phyloP scores from a whole-genome alignment of 2,888 invertebrate genomes.

The Heliconius hortense region DNA sequence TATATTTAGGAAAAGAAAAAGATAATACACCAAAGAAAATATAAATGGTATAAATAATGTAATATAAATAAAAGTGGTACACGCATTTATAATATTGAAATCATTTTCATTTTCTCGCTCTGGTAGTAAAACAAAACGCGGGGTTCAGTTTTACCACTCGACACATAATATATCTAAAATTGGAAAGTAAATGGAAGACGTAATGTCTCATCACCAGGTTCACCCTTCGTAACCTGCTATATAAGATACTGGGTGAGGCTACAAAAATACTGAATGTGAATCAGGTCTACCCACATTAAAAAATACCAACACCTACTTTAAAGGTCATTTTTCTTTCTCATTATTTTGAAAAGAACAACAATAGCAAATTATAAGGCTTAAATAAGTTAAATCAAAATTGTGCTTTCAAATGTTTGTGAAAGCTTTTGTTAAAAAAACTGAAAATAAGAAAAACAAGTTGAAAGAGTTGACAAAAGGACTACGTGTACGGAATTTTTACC shows the following conservation, averaged over 20 bases:
- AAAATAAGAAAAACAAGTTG: not conserved
- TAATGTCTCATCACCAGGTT: not conserved
- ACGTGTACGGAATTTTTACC: conserved; percentile 16
- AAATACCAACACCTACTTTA: not conserved
- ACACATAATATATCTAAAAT: too few relatives aligned
- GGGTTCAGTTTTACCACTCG: too few relatives aligned
- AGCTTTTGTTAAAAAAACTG: conserved; percentile 1
- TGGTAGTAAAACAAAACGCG: not conserved
- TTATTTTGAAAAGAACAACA: not conserved
- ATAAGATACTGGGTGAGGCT: too few relatives aligned
- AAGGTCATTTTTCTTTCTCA: not conserved
- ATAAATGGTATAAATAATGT: too few relatives aligned
- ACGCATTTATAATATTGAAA: not conserved
- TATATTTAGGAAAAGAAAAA: too few relatives aligned
- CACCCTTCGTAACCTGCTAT: not conserved
- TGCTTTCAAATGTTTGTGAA: conserved; percentile 1
- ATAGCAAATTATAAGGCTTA: not conserved
- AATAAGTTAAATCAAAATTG: conserved; percentile 3
- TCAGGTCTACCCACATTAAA: not conserved
- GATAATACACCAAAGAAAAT: too few relatives aligned
- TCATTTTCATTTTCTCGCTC: not conserved
- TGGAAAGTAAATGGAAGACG: too few relatives aligned
- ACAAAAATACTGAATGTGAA: too few relatives aligned
- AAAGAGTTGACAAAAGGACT: conserved; percentile 14
- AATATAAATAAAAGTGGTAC: too few relatives aligned